Evolutionary conservation across 1,140 invertebrate genomes (phyloP).

Genomic region (Melanaphis sacchari): DNA sequence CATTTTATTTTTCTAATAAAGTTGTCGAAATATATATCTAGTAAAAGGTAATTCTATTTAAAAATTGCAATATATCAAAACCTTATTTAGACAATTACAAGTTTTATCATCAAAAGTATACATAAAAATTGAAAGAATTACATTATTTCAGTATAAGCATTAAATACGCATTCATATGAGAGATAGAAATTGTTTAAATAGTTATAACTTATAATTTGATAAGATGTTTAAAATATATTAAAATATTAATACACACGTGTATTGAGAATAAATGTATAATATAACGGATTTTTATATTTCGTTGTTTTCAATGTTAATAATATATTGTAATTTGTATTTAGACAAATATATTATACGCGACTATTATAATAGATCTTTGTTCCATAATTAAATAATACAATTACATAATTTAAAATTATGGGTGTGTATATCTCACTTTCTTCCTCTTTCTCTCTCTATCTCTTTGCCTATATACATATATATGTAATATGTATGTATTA

Average conservation of each 20-base stretch:
- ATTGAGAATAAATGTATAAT: neutral
- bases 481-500: too few relatives aligned
- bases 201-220: neutral
- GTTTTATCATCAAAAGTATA: neutral
- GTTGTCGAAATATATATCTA: neutral
- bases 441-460: too few relatives aligned
- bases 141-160: neutral
- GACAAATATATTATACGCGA: neutral
- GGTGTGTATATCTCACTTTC: neutral
- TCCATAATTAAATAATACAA: constrained; percentile 5
- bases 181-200: neutral
- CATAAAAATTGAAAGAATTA: neutral
- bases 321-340: neutral
- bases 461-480: too few relatives aligned
- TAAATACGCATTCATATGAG: neutral
- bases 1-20: neutral
- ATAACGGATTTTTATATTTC: neutral
- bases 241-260: neutral
- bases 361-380: neutral
- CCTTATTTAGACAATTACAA: neutral
- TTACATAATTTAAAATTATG: neutral
- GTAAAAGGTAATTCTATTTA: neutral
- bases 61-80: neutral
- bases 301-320: neutral
- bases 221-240: neutral